These are phyloP conservation scores for Phoeniculus purpureus DNA, from an alignment of 2,797 vertebrate species.

Conservation along the genomic window DNA sequence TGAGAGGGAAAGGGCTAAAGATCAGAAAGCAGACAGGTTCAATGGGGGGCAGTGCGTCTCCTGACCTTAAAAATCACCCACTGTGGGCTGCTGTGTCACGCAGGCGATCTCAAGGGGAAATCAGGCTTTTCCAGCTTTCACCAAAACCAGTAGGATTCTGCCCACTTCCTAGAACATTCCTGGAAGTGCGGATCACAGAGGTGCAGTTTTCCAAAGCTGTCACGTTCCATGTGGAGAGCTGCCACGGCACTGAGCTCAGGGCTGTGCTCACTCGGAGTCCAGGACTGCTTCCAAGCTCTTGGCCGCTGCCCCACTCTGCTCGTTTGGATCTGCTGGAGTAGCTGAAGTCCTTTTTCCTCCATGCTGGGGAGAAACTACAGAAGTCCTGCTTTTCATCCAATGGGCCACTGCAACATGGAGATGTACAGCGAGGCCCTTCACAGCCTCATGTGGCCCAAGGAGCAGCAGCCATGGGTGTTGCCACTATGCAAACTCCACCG, in stretches of 20 bases:
- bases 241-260: conserved; percentile 35
- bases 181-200: conserved; percentile 41
- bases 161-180: conserved; percentile 69
- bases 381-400: background rate
- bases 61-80: background rate
- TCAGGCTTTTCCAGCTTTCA: background rate
- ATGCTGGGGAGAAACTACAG: background rate
- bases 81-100: background rate
- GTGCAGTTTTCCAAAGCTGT: background rate
- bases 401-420: fast-evolving
- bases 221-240: conserved; percentile 46
- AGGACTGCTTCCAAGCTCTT: background rate
- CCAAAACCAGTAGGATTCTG: conserved; percentile 24
- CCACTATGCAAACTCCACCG: background rate
- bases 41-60: background rate
- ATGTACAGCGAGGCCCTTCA: background rate
- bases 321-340: background rate
- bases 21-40: background rate
- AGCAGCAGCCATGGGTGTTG: background rate
- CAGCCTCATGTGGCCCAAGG: background rate
- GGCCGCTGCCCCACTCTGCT: background rate
- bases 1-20: background rate
- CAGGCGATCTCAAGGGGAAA: background rate
- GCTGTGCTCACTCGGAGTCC: background rate
- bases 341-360: background rate